Percentiles rank a stretch among this genome's conserved stretches.
Evolutionary conservation across 2,888 invertebrate genomes (phyloP).

Genomic region (Nomada ferruginata): DNA sequence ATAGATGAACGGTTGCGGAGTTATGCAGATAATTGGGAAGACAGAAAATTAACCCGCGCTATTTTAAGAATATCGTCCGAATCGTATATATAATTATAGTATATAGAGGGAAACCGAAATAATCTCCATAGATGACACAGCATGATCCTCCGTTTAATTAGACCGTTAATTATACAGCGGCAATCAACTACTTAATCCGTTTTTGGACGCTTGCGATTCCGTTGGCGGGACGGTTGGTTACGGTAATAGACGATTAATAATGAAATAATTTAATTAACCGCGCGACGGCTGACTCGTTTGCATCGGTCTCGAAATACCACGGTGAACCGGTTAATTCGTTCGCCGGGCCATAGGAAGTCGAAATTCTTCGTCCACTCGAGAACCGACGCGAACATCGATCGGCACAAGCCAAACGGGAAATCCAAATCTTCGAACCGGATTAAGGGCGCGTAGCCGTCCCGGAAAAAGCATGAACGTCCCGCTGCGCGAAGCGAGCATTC

Average conservation of each 20-base stretch:
- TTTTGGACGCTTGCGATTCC: conserved; percentile 26
- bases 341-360: not conserved
- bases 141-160: conserved; percentile 45
- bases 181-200: conserved; percentile 49
- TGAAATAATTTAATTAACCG: conserved; percentile 57
- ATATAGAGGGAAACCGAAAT: conserved; percentile 1
- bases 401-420: not conserved
- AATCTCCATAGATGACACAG: conserved; percentile 2
- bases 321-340: conserved; percentile 27
- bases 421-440: conserved; percentile 9
- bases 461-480: not conserved
- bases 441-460: conserved; percentile 28
- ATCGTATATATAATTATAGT: not conserved
- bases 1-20: too few species aligned
- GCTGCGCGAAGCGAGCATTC: conserved; percentile 61
- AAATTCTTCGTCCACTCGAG: too few species aligned
- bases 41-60: too few species aligned
- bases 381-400: not conserved
- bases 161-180: conserved; percentile 50
- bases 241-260: conserved; percentile 54
- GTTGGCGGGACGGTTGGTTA: conserved; percentile 11
- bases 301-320: not conserved
- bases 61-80: not conserved
- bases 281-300: conserved; percentile 29
- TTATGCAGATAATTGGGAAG: not conserved